A percentile compares a stretch with the other conserved stretches of the same genome.
Evolutionary conservation across 1,140 invertebrate genomes (phyloP).

Genomic region (Dendrolimus kikuchii): DNA sequence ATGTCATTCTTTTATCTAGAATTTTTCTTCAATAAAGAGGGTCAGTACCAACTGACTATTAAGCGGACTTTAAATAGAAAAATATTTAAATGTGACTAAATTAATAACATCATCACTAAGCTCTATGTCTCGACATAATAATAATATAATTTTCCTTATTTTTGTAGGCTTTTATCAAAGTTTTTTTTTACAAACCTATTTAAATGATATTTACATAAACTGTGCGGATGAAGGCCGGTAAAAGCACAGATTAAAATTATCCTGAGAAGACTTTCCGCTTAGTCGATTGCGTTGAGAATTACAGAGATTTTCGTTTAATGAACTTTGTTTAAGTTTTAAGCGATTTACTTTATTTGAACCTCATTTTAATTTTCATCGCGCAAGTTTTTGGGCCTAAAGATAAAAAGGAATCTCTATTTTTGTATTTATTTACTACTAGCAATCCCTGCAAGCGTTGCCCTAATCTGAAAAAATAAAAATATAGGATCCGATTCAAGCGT

Average conservation of each 20-base stretch:
- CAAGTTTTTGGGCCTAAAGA: neutral
- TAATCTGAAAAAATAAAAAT: no score
- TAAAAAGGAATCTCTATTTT: neutral
- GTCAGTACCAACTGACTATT: no score
- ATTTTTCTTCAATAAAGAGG: no score
- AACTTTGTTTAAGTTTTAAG: slow-evolving; percentile 7
- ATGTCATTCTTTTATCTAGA: no score
- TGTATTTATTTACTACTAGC: neutral
- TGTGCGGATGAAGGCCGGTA: slow-evolving; percentile 4
- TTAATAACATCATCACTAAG: neutral
- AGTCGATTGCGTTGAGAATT: slow-evolving; percentile 6
- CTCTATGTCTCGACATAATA: neutral
- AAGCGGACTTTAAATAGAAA: no score
- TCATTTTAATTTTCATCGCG: neutral
- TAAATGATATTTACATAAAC: slow-evolving; percentile 10
- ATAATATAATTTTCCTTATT: slow-evolving; percentile 5
- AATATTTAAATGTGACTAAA: no score
- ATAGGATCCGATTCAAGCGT: no score
- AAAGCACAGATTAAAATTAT: slow-evolving; percentile 15
- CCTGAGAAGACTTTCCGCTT: neutral
- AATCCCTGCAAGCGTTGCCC: neutral
- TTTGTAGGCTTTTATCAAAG: slow-evolving; percentile 5
- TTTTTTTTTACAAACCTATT: slow-evolving; percentile 7
- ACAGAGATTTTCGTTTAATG: slow-evolving; percentile 6
- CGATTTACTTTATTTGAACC: slow-evolving; percentile 1